Evolutionary conservation across 2,113 vertebrate genomes (phyloP), one percentile per base, ranked within the genome.

Genomic region (Excalfactoria chinensis): DNA sequence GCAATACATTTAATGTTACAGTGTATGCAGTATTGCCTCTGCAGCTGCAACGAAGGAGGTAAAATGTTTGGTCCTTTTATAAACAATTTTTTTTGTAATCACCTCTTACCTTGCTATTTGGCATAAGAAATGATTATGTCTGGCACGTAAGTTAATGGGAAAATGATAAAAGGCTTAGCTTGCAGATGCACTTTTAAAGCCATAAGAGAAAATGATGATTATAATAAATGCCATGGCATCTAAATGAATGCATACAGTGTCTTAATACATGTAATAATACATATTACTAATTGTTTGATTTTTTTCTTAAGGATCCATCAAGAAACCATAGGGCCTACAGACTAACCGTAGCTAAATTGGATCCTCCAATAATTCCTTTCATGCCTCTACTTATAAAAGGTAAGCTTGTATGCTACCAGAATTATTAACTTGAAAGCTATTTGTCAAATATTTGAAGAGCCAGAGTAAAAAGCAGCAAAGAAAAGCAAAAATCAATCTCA

Each of bases 361-460:
- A 99, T 43, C 98, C 99, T 56, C 99, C 99, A 84, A 97, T 99
- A 96, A 99, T 99, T 95, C 99, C 99, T 90, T 99, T 99, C 97
- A 99, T 99, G 98, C 99, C 99, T 3, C 97, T 99, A 93, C 98
- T 99, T 84, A 99, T 99, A 96, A 99, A 99, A 99, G 99, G 99
- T 99, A 98, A 98, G 93, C 75, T 92, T 82, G 80, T 46, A 91
- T 86, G 55, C 56, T 85, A 35, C 69, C 48, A 88, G 72, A 85
- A 83, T 88, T 89, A 93, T 73, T 88, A 92, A 93, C 82, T 89
- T 95, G 82, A 93, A 88, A 89, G 86, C 60, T 67, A 37, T 94
- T 87, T 87, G 46, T 86, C 84, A 95, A 68, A 93, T 88, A 94
- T 88, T 89, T 66, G 72, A 89, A 81, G 86, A 55, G 46, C 56